Percentiles rank a stretch among this genome's conserved stretches.
Evolutionary conservation across 2,113 vertebrate genomes (phyloP).

Genomic region (Cairina moschata): DNA sequence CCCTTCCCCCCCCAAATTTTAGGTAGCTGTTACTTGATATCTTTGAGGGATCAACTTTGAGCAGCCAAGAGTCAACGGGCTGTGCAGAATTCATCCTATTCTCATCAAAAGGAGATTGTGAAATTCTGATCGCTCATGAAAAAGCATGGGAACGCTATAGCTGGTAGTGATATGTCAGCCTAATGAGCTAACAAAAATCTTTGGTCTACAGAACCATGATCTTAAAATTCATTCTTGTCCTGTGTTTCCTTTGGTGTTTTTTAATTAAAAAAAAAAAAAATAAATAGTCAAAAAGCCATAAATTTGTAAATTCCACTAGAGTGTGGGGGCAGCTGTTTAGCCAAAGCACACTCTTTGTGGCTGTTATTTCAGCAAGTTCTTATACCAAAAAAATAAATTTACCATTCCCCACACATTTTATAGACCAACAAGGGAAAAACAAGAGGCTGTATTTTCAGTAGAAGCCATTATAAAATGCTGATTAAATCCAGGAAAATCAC

Average conservation of each 20-base stretch:
- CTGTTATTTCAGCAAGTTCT: background rate
- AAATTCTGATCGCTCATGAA: background rate
- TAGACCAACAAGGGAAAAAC: background rate
- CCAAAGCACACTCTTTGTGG: background rate
- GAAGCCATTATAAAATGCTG: background rate
- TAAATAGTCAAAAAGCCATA: background rate
- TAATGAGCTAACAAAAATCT: background rate
- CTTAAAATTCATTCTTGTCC: background rate
- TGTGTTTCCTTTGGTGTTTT: background rate
- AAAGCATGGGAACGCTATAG: background rate
- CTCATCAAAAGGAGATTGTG: background rate
- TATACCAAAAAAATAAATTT: background rate
- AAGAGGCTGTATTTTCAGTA: background rate
- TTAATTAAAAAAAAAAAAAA: background rate
- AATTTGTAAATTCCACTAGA: background rate
- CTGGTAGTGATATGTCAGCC: background rate
- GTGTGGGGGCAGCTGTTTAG: rapidly evolving
- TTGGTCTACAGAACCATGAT: background rate
- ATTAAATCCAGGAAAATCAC: constrained; percentile 4
- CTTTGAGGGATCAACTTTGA: background rate
- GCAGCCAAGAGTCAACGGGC: background rate
- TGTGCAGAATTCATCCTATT: background rate
- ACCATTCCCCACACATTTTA: background rate
- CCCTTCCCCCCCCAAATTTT: background rate
- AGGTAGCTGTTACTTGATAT: background rate